Evolutionary conservation across 1,140 invertebrate genomes (phyloP).

Genomic region (Holotrichia oblita): DNA sequence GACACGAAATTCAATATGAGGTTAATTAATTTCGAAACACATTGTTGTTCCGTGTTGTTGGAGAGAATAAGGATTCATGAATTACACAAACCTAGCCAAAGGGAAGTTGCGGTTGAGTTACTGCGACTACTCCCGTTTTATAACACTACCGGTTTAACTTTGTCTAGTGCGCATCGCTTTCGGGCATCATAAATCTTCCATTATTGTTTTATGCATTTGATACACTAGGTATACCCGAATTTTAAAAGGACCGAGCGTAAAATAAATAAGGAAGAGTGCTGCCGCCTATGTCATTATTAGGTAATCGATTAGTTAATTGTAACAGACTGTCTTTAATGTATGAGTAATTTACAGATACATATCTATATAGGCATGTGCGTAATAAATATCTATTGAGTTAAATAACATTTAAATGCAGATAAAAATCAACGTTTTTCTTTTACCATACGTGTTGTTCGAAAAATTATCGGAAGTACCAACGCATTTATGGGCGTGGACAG

Average conservation of each 20-base stretch:
- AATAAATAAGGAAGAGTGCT: neutral
- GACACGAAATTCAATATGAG: constrained; percentile 8
- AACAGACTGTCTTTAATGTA: constrained; percentile 1
- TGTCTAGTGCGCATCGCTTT: constrained; percentile 29
- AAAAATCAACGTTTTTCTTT: no score
- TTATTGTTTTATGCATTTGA: constrained; percentile 36
- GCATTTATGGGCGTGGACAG: no score
- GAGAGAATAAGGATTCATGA: constrained; percentile 16
- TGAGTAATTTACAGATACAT: constrained; percentile 13
- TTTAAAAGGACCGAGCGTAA: neutral
- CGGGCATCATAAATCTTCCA: constrained; percentile 38
- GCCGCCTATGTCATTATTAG: constrained; percentile 6
- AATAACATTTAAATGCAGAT: no score
- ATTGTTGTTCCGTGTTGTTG: constrained; percentile 28
- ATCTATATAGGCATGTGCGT: neutral
- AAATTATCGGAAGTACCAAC: no score
- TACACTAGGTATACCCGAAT: constrained; percentile 19
- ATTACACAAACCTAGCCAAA: constrained; percentile 32
- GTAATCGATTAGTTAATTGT: constrained; percentile 3
- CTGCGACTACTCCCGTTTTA: constrained; percentile 36
- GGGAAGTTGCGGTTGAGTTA: constrained; percentile 39
- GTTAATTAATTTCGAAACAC: constrained; percentile 35
- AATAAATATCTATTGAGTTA: neutral
- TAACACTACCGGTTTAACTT: constrained; percentile 25
- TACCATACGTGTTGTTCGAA: no score